A percentile compares a stretch with the other conserved stretches of the same genome.
These are phyloP conservation scores for Eugnorisma glareosa DNA, from an alignment of 2,888 invertebrate genomes.

Conservation along the genomic window DNA sequence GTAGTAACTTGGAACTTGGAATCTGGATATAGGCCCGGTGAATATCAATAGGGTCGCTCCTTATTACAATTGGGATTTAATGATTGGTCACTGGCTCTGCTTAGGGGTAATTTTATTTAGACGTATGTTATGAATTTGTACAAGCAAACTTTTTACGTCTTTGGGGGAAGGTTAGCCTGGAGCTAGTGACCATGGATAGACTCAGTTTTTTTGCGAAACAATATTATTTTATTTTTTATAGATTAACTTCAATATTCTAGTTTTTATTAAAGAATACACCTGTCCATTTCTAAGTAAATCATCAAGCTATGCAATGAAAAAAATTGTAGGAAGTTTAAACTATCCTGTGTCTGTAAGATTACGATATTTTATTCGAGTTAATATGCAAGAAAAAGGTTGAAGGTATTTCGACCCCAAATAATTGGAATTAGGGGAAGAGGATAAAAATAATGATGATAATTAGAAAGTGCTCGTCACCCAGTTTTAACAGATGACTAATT, in stretches of 20 bases:
- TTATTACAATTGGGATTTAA: not conserved
- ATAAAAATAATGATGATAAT: not conserved
- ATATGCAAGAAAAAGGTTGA: not conserved
- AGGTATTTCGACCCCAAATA: not conserved
- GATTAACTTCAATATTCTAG: not conserved
- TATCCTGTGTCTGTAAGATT: not conserved
- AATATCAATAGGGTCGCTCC: not conserved
- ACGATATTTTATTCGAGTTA: not conserved
- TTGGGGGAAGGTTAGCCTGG: not conserved
- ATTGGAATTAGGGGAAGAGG: not conserved
- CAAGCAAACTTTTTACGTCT: not conserved
- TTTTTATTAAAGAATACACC: not conserved
- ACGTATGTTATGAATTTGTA: not conserved
- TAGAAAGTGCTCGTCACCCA: not conserved
- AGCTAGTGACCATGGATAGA: not conserved
- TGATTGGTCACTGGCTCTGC: not conserved
- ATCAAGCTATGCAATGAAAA: slow-evolving; percentile 20
- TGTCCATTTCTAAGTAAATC: slow-evolving; percentile 3
- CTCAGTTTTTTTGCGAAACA: not conserved
- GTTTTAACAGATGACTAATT: slow-evolving; percentile 19
- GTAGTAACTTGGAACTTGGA: not conserved
- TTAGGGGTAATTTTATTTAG: not conserved
- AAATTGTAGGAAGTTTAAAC: slow-evolving; percentile 6
- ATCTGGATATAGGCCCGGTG: not conserved
- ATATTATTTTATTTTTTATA: not conserved